Conservation (phyloP, 1,140 invertebrate species). For the Caenorhabditis brenneri region DNA sequence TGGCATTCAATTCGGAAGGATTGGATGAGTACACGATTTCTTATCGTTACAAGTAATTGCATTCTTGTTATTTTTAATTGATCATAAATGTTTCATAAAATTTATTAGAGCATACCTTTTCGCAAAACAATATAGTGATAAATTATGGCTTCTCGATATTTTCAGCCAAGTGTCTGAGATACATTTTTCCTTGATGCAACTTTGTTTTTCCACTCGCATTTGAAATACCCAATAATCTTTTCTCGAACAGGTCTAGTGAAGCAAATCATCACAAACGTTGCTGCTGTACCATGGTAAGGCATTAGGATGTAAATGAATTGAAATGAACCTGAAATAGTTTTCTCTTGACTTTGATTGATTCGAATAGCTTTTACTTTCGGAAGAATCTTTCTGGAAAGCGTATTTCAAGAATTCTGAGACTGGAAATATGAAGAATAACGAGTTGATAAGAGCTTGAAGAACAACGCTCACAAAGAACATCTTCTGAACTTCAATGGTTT, state of each 20-base stretch:
- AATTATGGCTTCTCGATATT: too few relatives aligned
- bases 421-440: background rate
- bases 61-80: too few relatives aligned
- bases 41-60: background rate
- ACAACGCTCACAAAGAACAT: background rate
- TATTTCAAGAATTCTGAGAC: background rate
- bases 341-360: too few relatives aligned
- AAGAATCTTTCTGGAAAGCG: background rate
- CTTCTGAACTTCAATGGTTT: background rate
- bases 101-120: too few relatives aligned
- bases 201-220: background rate
- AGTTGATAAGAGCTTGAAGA: background rate
- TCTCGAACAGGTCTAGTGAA: background rate
- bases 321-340: background rate
- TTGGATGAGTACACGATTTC: background rate
- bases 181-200: background rate
- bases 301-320: background rate
- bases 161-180: background rate
- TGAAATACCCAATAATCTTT: background rate
- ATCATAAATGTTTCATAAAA: too few relatives aligned
- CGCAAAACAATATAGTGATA: too few relatives aligned
- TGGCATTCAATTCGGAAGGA: background rate
- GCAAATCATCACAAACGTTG: background rate
- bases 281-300: background rate
- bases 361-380: too few relatives aligned